Base-by-base conservation (phyloP, 2,113 vertebrate genomes). In the Galemys pyrenaicus region DNA sequence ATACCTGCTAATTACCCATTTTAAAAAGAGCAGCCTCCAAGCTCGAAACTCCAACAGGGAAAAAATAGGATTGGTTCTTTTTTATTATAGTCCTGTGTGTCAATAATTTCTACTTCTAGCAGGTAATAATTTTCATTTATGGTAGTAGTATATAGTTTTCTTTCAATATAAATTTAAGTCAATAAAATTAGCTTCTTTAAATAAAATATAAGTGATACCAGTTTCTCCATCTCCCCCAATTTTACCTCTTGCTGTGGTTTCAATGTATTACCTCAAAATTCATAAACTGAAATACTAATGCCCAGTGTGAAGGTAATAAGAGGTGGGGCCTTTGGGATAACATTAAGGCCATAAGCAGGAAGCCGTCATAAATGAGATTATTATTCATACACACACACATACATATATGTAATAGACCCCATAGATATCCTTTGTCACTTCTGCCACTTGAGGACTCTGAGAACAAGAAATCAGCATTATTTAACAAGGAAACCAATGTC, bases 131-230 rank as follows among this genome's bases (percentile, higher is more conserved):
- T 67, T 28, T 6, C 5, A 71, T 80, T 87, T 88, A 51, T 94
- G 58, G 9, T 41, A 37, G 39, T 37, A 4, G 82, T 77, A 64
- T 26, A 26, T 37, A 41, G 20, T 92, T 93, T 93, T 87, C 7
- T 56, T 54, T 92, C n/a, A 46, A 39, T 71, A 60, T 71, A 71
- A 68, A 86, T 82, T 49, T 77, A 79, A 79, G 46, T 46, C 62
- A 78, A 64, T 51, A 64, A 91, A 86, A 3, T 71, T 71, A 64
- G 3, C 78, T 78, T 91, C 24, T 41, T 92, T 87, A 85, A 74
- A 46, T 91, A 75, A 68, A 94, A 65, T 89, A 82, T n/a, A 44
- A 87, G 7, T 88, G 15, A 62, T 56, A 24, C 54, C 54, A 56
- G 13, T 87, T 92, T 93, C 26, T 92, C 19, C 62, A 92, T 37